Evolutionary conservation across 2,797 vertebrate species (phyloP), one percentile per base, ranked within the genome.

Genomic region (Enteromius paludinosus): DNA sequence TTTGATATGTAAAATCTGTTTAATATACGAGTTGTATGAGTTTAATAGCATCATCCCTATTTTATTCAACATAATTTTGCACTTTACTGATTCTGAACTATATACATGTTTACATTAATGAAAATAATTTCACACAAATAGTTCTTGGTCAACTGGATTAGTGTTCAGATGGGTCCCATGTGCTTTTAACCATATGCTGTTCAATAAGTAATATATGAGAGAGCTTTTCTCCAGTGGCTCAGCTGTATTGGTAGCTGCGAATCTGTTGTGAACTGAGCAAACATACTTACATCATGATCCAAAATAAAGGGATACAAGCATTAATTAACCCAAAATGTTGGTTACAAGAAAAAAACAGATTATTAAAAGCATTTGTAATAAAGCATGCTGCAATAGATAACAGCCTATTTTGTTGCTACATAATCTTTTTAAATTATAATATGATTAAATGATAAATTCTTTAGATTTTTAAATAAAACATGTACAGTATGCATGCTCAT

Each of bases 141-240:
- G 17, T 49, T 69, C 15, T 70, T 49, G 25, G 28, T 71, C 45
- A 30, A 62, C 28, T 17, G 5, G 30, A 9, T 52, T 9, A 23
- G 18, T 35, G 47, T 54, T 35, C 18, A 52, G 5, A 54, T 49
- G 6, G 20, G 47, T 28, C 43, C 47, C 43, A 1, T 25, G 9
- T 28, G 14, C 25, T 70, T 69, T 70, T 70, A 43, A 17, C 1
- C 41, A 70, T 28, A 2, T n/a, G 30, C 5, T 33, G 20, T 33
- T 35, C 11, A 72, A 35, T 35, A 33, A 52, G 6, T 72, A 1
- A 54, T 72, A 72, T 52, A 52, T 52, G 43, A 71, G 23, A 49
- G 18, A n/a, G 70, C 11, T 54, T 73, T 73, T 23, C 47, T 54
- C 18, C 70, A 78, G 43, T 20, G 59, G 61, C 76, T 33, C 25